These are phyloP conservation scores for Drosophila kikkawai DNA, from an alignment of 1,140 invertebrate species.

Conservation along the genomic window DNA sequence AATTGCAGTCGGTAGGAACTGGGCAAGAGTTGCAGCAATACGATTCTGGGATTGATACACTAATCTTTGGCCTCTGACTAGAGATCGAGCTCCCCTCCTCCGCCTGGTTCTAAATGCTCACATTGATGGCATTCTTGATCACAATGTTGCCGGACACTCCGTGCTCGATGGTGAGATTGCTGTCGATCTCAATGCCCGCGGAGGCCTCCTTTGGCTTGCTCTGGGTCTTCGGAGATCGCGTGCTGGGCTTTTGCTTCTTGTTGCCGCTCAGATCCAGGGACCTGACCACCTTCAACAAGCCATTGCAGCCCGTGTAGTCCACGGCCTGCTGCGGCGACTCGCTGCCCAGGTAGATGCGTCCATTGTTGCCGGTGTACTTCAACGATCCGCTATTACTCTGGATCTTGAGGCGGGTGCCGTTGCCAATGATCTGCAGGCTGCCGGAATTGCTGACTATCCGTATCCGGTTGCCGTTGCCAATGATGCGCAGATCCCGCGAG, in stretches of 20 bases:
- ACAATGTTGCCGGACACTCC: slow-evolving; percentile 71
- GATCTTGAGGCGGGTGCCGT: slow-evolving; percentile 73
- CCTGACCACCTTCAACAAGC: slow-evolving; percentile 74
- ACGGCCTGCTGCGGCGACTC: slow-evolving; percentile 65
- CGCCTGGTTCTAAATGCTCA: slow-evolving; percentile 55
- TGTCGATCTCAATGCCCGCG: slow-evolving; percentile 57
- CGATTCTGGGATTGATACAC: slow-evolving; percentile 1
- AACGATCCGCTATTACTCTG: slow-evolving; percentile 63
- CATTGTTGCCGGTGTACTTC: slow-evolving; percentile 79
- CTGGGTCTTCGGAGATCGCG: not conserved
- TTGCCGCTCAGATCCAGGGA: slow-evolving; percentile 52
- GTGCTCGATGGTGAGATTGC: slow-evolving; percentile 62
- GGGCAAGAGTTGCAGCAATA: slow-evolving; percentile 43
- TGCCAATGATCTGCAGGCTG: slow-evolving; percentile 72
- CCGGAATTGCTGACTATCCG: slow-evolving; percentile 68
- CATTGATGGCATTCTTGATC: slow-evolving; percentile 80
- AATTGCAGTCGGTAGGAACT: slow-evolving; percentile 41
- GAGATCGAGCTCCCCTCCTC: slow-evolving; percentile 22
- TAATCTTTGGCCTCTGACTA: slow-evolving; percentile 53
- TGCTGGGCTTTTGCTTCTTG: slow-evolving; percentile 42
- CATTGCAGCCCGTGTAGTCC: slow-evolving; percentile 80
- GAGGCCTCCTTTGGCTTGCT: slow-evolving; percentile 7
- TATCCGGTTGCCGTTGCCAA: slow-evolving; percentile 78
- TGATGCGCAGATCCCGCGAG: slow-evolving; percentile 66
- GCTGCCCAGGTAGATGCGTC: slow-evolving; percentile 76